Evolutionary conservation across 1,140 invertebrate genomes (phyloP).

Genomic region (Achroia grisella): DNA sequence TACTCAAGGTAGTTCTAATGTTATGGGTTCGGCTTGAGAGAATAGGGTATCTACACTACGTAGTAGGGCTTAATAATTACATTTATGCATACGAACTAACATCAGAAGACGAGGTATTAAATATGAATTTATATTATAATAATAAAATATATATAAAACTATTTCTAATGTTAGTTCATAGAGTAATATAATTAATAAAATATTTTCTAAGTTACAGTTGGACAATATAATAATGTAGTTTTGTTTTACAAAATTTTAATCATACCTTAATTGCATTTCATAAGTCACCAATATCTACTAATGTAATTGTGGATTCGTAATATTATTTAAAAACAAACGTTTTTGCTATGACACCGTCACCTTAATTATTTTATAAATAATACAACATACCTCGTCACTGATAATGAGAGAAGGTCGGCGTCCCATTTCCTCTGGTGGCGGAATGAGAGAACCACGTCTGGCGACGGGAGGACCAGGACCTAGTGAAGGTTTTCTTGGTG

Average conservation of each 20-base stretch:
- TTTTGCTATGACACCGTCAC: no score
- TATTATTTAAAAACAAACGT: neutral
- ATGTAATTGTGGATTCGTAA: constrained; percentile 1
- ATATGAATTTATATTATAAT: neutral
- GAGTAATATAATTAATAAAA: constrained; percentile 10
- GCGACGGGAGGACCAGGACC: constrained; percentile 78
- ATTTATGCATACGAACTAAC: neutral
- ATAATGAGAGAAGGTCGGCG: constrained; percentile 91
- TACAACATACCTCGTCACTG: constrained; percentile 89
- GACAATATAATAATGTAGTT: constrained; percentile 40
- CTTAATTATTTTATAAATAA: neutral
- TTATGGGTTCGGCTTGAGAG: constrained; percentile 70
- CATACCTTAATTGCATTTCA: constrained; percentile 44
- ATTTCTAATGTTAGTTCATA: neutral
- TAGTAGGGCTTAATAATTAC: constrained; percentile 2
- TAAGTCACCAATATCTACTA: no score
- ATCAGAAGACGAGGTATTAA: neutral
- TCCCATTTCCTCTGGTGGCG: constrained; percentile 87
- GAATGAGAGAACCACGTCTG: constrained; percentile 88
- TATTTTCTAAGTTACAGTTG: constrained; percentile 33
- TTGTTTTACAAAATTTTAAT: constrained; percentile 7
- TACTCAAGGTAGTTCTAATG: constrained; percentile 45
- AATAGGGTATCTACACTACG: constrained; percentile 54
- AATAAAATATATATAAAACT: neutral
- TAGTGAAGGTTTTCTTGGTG: constrained; percentile 82